A percentile compares a stretch with the other conserved stretches of the same genome.
Evolutionary conservation across 1,140 invertebrate species (phyloP).

Genomic region (Ceratoteleas bidentatus): DNA sequence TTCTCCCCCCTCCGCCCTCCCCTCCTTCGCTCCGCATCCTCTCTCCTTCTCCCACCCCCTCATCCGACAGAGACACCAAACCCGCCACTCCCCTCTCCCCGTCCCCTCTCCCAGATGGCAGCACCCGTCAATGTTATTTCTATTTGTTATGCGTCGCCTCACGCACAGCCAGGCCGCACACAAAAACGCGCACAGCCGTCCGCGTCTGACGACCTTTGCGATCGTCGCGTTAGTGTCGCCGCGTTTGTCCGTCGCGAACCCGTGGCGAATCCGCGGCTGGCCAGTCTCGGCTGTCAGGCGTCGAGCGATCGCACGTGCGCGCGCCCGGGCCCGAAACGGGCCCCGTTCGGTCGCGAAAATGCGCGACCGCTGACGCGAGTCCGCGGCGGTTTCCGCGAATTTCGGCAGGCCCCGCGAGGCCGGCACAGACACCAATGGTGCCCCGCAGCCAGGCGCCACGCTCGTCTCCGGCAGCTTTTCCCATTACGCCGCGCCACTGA

Average conservation of each 20-base stretch:
- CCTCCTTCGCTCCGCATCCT: neutral
- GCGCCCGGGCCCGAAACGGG: too few species aligned
- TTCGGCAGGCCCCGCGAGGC: too few species aligned
- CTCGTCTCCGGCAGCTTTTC: slow-evolving; percentile 21
- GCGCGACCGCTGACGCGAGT: too few species aligned
- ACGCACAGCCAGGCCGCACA: slow-evolving; percentile 14
- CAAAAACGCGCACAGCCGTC: slow-evolving; percentile 22
- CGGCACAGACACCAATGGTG: slow-evolving; percentile 4
- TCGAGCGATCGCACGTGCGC: too few species aligned
- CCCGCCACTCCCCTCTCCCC: neutral
- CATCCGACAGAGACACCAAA: neutral
- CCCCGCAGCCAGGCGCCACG: neutral
- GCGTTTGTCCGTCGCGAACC: slow-evolving; percentile 21
- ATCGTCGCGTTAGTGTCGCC: slow-evolving; percentile 22
- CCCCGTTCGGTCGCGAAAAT: too few species aligned
- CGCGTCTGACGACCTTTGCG: slow-evolving; percentile 36
- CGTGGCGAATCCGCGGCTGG: neutral
- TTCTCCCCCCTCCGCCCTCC: too few species aligned
- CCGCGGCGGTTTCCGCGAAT: too few species aligned
- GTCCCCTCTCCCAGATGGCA: slow-evolving; percentile 15
- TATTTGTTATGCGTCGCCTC: slow-evolving; percentile 22
- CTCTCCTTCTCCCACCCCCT: neutral
- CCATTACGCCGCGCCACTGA: slow-evolving; percentile 25
- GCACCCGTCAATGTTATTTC: slow-evolving; percentile 20
- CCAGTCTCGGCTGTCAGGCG: neutral